Evolutionary conservation across 2,113 vertebrate species (phyloP), one percentile per base, ranked within the genome.

Genomic region (Salvelinus alpinus): DNA sequence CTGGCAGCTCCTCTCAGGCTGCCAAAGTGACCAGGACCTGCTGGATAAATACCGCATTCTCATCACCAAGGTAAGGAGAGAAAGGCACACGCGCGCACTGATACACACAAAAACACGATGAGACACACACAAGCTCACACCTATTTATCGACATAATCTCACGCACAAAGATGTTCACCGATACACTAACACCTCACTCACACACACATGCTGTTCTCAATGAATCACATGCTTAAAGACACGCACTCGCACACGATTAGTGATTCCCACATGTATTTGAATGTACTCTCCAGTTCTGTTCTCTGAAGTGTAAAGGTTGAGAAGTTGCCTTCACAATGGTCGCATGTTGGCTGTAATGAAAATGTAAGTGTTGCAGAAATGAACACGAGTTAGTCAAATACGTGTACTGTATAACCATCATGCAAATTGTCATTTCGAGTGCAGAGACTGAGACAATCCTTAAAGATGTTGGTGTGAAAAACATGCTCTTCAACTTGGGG

Each of bases 1-100:
- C 72, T 99, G 98, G 97, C 97, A 99, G 90, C 88, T 99, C 81
- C 92, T 99, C 88, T 95, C 96, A 24, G 95, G 93, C 81, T 99
- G 97, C 89, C 97, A 98, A 24, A 95, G 97, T 89, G 97, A 96
- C 90, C 95, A 96, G 67, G 91, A 89, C 2, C 94, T 99, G 94
- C 91, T 99, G 89, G 97, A 99, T 76, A 93, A 86, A 62, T 99
- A 99, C 79, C 95, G 96, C 85, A 91, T 96, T 73, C 97, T 99
- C 90, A 98, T 99, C 93, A 97, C 96, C 77, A 97, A 97, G 96
- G 98, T 99, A 92, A 82, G 86, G 3, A 3, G 20, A 13, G 7
- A 68, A 22, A 66, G 20, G 0, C 24, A 16, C 16, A 0, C 64
- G 5, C 64, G 31, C 31, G 5, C 31, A 34, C 31, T 34, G 31